Percentiles rank a stretch among this genome's conserved stretches.
Conservation (phyloP, 1,140 invertebrate species). For the Apocrypta bakeri region DNA sequence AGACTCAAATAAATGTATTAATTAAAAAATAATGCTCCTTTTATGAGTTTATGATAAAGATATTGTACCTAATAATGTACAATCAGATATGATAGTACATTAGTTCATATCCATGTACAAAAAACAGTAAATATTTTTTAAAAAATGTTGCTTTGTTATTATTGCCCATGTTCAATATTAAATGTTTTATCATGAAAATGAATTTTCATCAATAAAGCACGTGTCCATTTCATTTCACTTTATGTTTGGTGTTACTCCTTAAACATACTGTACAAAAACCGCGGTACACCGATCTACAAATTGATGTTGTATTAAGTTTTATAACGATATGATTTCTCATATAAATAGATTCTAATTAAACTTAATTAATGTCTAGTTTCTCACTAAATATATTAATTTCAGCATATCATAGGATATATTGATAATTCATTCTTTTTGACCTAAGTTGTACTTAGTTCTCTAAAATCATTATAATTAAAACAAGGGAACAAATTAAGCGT, state of each 20-base stretch:
- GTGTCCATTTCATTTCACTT: slow-evolving; percentile 38
- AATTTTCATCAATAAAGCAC: background rate
- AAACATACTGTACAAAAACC: background rate
- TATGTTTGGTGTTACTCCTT: background rate
- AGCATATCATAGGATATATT: background rate
- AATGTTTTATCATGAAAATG: background rate
- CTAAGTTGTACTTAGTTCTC: background rate
- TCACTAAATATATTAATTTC: background rate
- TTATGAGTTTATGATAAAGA: too few species aligned
- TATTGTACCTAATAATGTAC: too few species aligned
- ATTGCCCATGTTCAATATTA: background rate
- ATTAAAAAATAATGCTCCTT: too few species aligned
- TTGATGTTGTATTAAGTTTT: background rate
- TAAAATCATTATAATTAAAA: background rate
- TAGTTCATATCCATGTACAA: background rate
- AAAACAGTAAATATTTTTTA: background rate
- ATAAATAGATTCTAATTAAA: background rate
- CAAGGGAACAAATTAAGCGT: background rate
- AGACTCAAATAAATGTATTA: background rate
- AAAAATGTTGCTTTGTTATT: background rate
- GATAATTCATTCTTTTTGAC: background rate
- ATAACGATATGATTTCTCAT: background rate
- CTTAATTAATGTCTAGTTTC: background rate
- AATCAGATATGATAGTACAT: too few species aligned
- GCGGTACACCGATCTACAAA: background rate